Conservation (phyloP, 2,888 invertebrate species). For the Zootermopsis nevadensis region DNA sequence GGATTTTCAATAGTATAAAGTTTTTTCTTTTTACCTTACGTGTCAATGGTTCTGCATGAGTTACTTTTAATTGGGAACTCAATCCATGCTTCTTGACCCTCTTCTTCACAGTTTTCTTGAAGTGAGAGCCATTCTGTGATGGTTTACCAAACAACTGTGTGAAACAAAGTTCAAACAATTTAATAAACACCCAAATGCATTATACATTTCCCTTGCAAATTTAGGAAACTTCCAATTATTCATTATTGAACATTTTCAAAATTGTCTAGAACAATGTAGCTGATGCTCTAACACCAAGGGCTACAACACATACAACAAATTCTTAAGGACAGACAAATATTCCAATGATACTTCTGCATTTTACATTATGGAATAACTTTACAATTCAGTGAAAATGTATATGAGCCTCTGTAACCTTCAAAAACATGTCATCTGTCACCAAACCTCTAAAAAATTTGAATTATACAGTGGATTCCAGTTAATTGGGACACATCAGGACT, state of each 20-base stretch:
- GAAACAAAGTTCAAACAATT: neutral
- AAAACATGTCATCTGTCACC: no score
- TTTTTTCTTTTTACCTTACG: neutral
- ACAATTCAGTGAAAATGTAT: no score
- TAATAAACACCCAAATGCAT: neutral
- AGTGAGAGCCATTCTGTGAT: neutral
- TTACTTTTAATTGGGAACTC: neutral
- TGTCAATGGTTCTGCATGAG: neutral
- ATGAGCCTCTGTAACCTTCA: no score
- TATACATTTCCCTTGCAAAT: neutral
- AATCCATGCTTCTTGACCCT: neutral
- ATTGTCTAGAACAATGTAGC: neutral
- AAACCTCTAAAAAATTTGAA: no score
- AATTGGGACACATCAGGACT: no score
- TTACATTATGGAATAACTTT: no score
- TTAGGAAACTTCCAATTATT: neutral
- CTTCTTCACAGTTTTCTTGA: neutral
- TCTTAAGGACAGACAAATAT: no score
- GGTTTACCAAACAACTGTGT: conserved; percentile 4
- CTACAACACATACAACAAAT: no score
- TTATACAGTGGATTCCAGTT: no score
- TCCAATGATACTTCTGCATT: no score
- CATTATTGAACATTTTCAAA: neutral
- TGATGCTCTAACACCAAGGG: no score
- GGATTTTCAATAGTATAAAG: neutral